Evolutionary conservation across 2,113 vertebrate genomes (phyloP).

Genomic region (Leptosomus discolor): DNA sequence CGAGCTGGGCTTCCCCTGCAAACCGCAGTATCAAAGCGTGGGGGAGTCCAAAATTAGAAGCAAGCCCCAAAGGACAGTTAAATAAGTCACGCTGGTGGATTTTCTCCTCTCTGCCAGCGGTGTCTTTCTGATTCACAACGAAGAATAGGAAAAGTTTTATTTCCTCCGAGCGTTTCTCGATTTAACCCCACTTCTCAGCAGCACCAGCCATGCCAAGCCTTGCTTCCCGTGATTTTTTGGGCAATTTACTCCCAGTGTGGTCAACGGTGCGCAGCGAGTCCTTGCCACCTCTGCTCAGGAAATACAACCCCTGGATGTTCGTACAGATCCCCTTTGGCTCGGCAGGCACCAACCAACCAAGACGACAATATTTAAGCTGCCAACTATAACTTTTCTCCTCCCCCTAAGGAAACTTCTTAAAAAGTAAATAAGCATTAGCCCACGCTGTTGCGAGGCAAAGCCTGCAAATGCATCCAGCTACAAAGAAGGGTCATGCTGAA

Average conservation of each 20-base stretch:
- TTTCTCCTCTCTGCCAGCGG: background rate
- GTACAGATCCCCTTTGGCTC: background rate
- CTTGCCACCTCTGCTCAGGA: background rate
- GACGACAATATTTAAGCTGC: accelerated
- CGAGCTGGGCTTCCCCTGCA: background rate
- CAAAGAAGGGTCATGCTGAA: background rate
- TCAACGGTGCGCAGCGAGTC: accelerated
- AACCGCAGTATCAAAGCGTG: accelerated
- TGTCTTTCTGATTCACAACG: accelerated
- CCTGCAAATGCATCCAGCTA: accelerated
- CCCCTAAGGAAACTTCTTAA: background rate
- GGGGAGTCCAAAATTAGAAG: background rate
- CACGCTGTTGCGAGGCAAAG: accelerated
- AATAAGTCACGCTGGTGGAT: accelerated
- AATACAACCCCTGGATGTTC: background rate
- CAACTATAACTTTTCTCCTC: background rate
- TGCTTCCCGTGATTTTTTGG: background rate
- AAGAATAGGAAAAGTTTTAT: background rate
- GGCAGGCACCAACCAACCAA: background rate
- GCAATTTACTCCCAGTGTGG: background rate
- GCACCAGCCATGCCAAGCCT: background rate
- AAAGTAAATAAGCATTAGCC: accelerated
- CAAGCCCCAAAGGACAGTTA: background rate
- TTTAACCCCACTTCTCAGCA: background rate
- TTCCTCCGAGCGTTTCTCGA: accelerated